A percentile compares a stretch with the other conserved stretches of the same genome.
These are phyloP conservation scores for Barnardius zonarius DNA, from an alignment of 2,113 vertebrate species.

Conservation along the genomic window DNA sequence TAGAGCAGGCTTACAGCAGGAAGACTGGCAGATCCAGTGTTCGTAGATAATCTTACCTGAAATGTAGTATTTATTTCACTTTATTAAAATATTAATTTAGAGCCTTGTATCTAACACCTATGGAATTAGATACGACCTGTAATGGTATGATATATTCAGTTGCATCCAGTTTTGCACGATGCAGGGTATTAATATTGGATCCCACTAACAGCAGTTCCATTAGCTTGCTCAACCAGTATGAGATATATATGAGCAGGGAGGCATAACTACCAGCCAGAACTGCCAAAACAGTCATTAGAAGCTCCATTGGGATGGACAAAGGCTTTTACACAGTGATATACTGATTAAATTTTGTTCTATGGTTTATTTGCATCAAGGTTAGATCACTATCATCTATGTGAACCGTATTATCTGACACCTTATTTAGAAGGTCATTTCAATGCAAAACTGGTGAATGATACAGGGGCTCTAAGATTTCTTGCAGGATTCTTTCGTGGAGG, in stretches of 20 bases:
- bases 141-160: conserved; percentile 72
- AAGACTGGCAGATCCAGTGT: conserved; percentile 51
- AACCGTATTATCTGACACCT: conserved; percentile 61
- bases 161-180: conserved; percentile 69
- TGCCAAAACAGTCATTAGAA: conserved; percentile 79
- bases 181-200: conserved; percentile 77
- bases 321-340: conserved; percentile 73
- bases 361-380: conserved; percentile 78
- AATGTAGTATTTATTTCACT: conserved; percentile 67
- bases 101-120: conserved; percentile 65
- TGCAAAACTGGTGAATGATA: conserved; percentile 41
- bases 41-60: conserved; percentile 62
- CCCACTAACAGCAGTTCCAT: conserved; percentile 77
- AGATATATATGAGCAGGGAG: conserved; percentile 71
- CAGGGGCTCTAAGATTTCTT: conserved; percentile 26
- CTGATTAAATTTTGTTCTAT: conserved; percentile 77
- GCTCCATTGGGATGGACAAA: conserved; percentile 74
- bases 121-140: conserved; percentile 74
- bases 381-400: conserved; percentile 52
- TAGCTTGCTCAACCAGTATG: conserved; percentile 74
- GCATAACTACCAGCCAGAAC: conserved; percentile 71
- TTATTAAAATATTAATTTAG: conserved; percentile 76
- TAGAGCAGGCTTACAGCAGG: conserved; percentile 22
- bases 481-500: background rate
- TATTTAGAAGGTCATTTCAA: conserved; percentile 70